Conservation (phyloP, 1,140 invertebrate genomes). For the Artemia franciscana region DNA sequence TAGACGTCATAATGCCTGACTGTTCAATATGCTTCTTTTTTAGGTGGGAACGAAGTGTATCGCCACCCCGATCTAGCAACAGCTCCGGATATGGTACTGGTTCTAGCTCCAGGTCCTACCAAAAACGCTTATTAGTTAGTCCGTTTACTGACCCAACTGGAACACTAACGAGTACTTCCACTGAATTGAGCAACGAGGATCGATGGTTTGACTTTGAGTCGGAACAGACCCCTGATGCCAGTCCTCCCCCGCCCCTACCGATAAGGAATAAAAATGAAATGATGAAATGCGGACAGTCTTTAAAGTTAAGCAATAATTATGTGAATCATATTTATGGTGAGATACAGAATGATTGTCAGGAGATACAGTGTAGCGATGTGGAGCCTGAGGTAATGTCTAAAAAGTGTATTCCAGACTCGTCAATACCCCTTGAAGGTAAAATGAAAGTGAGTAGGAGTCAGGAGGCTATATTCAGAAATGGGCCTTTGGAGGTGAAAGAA, state of each 20-base stretch:
- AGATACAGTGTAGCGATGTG: constrained; percentile 11
- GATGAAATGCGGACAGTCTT: constrained; percentile 1
- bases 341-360: constrained; percentile 12
- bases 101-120: constrained; percentile 40
- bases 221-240: constrained; percentile 17
- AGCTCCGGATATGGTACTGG: constrained; percentile 64
- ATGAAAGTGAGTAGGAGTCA: constrained; percentile 5
- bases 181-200: constrained; percentile 35
- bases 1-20: constrained; percentile 7
- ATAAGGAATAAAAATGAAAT: constrained; percentile 17
- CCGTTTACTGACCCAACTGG: constrained; percentile 17
- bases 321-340: constrained; percentile 6
- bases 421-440: not conserved
- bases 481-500: not conserved
- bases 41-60: constrained; percentile 36
- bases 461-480: constrained; percentile 4
- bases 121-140: constrained; percentile 26
- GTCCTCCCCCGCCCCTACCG: constrained; percentile 28
- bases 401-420: not conserved
- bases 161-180: constrained; percentile 34
- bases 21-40: constrained; percentile 3
- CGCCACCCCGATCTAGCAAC: constrained; percentile 53
- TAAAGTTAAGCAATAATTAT: not conserved
- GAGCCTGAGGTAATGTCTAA: not conserved
- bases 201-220: constrained; percentile 33